Conservation (phyloP, 2,113 vertebrate species). For the Uria aalge region DNA sequence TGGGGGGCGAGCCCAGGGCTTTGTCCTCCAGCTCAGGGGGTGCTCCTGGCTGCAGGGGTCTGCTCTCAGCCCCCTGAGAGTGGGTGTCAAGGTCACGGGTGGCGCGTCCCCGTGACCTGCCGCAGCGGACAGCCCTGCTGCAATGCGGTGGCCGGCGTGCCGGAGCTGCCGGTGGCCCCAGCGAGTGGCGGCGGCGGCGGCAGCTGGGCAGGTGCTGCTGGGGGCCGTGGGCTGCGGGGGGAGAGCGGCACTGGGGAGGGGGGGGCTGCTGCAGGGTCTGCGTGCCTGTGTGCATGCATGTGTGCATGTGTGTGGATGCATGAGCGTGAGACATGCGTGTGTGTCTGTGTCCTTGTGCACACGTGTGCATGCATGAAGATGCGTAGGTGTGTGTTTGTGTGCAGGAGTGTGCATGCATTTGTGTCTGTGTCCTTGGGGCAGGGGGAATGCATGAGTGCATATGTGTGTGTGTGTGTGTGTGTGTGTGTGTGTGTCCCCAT, state of each 20-base stretch:
- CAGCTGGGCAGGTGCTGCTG: neutral
- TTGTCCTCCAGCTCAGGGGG: too few relatives aligned
- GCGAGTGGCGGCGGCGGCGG: neutral
- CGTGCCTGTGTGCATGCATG: neutral
- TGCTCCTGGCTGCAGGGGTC: fast-evolving
- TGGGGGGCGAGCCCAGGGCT: fast-evolving
- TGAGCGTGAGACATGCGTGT: too few relatives aligned
- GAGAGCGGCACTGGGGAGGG: too few relatives aligned
- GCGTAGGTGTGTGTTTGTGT: fast-evolving
- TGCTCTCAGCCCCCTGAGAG: neutral
- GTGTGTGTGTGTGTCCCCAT: too few relatives aligned
- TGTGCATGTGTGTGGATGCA: too few relatives aligned
- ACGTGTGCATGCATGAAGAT: fast-evolving
- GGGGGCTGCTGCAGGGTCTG: neutral
- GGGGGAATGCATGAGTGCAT: neutral
- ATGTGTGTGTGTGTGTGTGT: fast-evolving
- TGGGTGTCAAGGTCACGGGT: neutral
- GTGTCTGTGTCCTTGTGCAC: neutral
- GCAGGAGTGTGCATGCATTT: fast-evolving
- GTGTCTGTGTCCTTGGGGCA: neutral
- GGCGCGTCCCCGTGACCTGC: neutral
- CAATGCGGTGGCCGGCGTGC: neutral
- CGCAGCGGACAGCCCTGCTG: constrained; percentile 23
- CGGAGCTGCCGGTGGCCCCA: neutral
- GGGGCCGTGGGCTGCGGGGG: neutral